These are phyloP conservation scores for Bugulina stolonifera DNA, from an alignment of 2,888 invertebrate species.

Conservation along the genomic window DNA sequence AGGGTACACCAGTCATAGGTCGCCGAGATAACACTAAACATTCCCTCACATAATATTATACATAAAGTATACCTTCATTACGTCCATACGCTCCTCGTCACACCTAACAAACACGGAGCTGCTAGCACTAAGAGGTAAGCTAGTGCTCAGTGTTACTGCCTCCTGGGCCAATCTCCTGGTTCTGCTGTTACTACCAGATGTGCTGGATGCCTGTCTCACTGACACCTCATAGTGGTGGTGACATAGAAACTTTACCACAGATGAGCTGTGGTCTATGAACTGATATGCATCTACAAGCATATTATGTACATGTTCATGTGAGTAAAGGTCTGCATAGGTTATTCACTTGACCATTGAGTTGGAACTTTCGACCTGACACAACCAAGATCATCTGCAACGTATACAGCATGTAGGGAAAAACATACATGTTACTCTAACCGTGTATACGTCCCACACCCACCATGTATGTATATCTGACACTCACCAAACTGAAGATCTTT, in stretches of 20 bases:
- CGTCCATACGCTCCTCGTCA: constrained; percentile 85
- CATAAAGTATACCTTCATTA: constrained; percentile 81
- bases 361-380: too few relatives aligned
- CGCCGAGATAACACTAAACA: too few relatives aligned
- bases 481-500: constrained; percentile 80
- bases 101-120: constrained; percentile 91
- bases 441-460: too few relatives aligned
- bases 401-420: too few relatives aligned
- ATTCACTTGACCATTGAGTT: too few relatives aligned
- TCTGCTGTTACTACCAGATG: constrained; percentile 64
- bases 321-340: too few relatives aligned
- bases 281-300: constrained; percentile 71
- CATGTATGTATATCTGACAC: too few relatives aligned
- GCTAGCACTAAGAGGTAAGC: constrained; percentile 83
- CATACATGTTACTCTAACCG: too few relatives aligned
- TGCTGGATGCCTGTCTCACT: constrained; percentile 3
- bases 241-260: constrained; percentile 19
- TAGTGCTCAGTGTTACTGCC: constrained; percentile 84
- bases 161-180: constrained; percentile 90
- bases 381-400: too few relatives aligned
- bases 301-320: too few relatives aligned
- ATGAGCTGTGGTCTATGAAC: constrained; percentile 62
- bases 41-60: too few relatives aligned
- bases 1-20: too few relatives aligned
- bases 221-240: constrained; percentile 60